Percentiles rank a stretch among this genome's conserved stretches.
phyloP scores from a whole-genome alignment of 1,140 invertebrate species.

The Drosophila burlai region DNA sequence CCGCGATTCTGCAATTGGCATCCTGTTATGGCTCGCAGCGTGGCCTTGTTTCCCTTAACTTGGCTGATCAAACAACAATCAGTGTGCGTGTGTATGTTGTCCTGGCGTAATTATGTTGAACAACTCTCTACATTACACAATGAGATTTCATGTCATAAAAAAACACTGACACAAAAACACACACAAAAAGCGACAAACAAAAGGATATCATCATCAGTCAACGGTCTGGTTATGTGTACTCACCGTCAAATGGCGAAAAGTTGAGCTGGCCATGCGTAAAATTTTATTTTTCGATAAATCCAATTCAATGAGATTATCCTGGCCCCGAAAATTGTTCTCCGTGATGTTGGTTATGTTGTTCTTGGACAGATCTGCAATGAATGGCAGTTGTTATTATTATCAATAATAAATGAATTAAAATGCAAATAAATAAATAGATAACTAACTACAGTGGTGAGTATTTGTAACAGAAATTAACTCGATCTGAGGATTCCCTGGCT shows the following conservation, averaged over 20 bases:
- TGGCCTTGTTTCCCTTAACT: slow-evolving; percentile 3
- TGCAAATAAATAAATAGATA: slow-evolving; percentile 7
- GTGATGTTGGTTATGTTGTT: slow-evolving; percentile 92
- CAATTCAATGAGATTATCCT: slow-evolving; percentile 91
- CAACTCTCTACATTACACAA: slow-evolving; percentile 13
- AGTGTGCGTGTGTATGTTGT: neutral
- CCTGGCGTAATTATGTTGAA: slow-evolving; percentile 3
- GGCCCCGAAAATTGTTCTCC: slow-evolving; percentile 92
- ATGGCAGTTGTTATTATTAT: slow-evolving; percentile 5
- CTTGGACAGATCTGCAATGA: slow-evolving; percentile 88
- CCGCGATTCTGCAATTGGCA: slow-evolving; percentile 17
- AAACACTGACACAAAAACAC: neutral
- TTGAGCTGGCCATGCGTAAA: slow-evolving; percentile 90
- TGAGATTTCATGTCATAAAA: slow-evolving; percentile 7
- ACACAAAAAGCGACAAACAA: neutral
- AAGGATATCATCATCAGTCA: slow-evolving; percentile 19
- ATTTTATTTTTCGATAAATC: slow-evolving; percentile 94
- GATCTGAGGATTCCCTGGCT: neutral
- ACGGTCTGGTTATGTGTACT: slow-evolving; percentile 48
- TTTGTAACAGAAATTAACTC: neutral
- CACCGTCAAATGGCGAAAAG: slow-evolving; percentile 89
- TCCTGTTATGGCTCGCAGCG: neutral
- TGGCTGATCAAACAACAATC: slow-evolving; percentile 5
- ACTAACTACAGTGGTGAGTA: neutral
- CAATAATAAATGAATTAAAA: slow-evolving; percentile 19